A percentile compares a stretch with the other conserved stretches of the same genome.
Evolutionary conservation across 37 sponge, comb jelly and placozoan species (phyloP).

Genomic region (Crambe crambe): DNA sequence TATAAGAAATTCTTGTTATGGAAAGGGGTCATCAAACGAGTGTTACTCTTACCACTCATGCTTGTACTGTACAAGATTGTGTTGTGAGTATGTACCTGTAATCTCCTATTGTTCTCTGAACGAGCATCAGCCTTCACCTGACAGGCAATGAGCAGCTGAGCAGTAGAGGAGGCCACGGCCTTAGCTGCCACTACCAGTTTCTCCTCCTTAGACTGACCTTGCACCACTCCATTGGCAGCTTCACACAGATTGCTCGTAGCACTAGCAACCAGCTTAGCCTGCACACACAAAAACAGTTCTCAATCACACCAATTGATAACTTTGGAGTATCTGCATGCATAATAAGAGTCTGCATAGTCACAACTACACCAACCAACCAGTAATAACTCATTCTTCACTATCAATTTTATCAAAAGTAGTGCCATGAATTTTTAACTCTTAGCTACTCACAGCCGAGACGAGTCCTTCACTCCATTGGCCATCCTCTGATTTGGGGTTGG

Average conservation of each 20-base stretch:
- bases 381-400: no score
- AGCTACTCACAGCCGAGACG: slow-evolving; percentile 87
- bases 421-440: no score
- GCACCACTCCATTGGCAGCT: slow-evolving; percentile 86
- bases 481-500: slow-evolving; percentile 66
- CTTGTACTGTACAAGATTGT: no score
- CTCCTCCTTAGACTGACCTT: slow-evolving; percentile 80
- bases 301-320: no score
- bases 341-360: not conserved
- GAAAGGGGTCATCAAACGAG: no score
- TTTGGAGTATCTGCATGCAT: no score
- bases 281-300: not conserved
- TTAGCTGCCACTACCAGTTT: slow-evolving; percentile 94
- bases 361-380: no score
- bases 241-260: slow-evolving; percentile 94
- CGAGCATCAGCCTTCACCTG: slow-evolving; percentile 94
- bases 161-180: slow-evolving; percentile 91
- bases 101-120: slow-evolving; percentile 77
- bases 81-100: slow-evolving; percentile 94
- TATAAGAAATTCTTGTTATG: no score
- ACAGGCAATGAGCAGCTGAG: slow-evolving; percentile 93
- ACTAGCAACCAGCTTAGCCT: slow-evolving; percentile 93
- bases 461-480: slow-evolving; percentile 96
- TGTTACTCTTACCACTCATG: no score
- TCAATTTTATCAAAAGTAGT: no score